phyloP scores from a whole-genome alignment of 1,140 invertebrate species.

The Cydia fagiglandana region DNA sequence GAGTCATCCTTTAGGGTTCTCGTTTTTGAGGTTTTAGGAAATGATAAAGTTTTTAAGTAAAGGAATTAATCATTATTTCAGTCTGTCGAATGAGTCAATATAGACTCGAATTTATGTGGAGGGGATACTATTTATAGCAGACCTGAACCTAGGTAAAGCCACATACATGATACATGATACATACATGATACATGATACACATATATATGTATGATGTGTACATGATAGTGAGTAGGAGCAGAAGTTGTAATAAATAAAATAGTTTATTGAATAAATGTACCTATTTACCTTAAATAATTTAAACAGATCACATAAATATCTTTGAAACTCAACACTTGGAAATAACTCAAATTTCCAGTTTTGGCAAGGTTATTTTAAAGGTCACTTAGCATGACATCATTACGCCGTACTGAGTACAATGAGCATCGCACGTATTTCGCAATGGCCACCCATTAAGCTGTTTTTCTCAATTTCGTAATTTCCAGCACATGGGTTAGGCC shows the following conservation, averaged over 20 bases:
- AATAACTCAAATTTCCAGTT: conserved; percentile 21
- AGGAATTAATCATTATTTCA: too few relatives aligned
- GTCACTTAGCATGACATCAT: conserved; percentile 19
- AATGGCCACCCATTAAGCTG: not conserved
- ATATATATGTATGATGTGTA: too few relatives aligned
- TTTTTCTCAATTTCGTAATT: conserved; percentile 3
- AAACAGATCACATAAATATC: not conserved
- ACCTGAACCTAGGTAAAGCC: not conserved
- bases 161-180: too few relatives aligned
- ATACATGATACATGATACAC: too few relatives aligned
- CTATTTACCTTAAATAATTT: not conserved
- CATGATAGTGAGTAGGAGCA: not conserved
- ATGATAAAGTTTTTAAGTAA: too few relatives aligned
- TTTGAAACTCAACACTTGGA: not conserved
- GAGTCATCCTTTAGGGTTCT: too few relatives aligned
- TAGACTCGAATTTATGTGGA: too few relatives aligned
- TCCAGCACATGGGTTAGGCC: not conserved
- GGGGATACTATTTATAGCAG: too few relatives aligned
- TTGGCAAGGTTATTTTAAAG: conserved; percentile 18
- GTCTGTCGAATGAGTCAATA: too few relatives aligned
- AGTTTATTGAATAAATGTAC: too few relatives aligned
- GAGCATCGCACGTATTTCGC: conserved; percentile 5
- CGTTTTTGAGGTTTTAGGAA: too few relatives aligned
- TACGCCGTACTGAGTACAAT: not conserved
- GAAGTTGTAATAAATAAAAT: too few relatives aligned